Evolutionary conservation across 1,140 invertebrate species (phyloP), one percentile per base, ranked within the genome.

Genomic region (Cydia fagiglandana): DNA sequence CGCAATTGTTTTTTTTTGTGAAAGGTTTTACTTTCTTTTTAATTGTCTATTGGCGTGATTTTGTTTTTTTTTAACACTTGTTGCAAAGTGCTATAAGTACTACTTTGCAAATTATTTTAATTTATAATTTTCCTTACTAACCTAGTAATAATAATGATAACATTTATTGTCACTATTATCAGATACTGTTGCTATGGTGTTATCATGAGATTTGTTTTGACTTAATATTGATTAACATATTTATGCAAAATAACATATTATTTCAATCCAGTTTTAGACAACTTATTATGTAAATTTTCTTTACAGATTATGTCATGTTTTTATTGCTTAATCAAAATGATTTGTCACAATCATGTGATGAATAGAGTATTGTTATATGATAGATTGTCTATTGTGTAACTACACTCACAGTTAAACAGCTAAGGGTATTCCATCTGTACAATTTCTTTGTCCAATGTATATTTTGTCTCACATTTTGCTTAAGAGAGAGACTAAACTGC

Each of bases 1-100:
- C 6, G 45, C 45, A 50, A 73, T 56, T 70, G 38, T 38, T 70
- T 50, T 56, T 50, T 74, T 74, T 50, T 50, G 30, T 2, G n/a
- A 20, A 45, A 41, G 34, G 34, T 45, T 38, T 2, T 41, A 70
- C 15, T 17, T 47, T 70, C n/a, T 34, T 70, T 70, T 70, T 24
- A 24, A 61, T 61, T 61, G 56, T 24, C 56, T 61, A 61, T 61
- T 56, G 41, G 12, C 7, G 10, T 45, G 56, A 61, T 61, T 61
- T 61, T 24, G 4, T 24, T 24, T 24, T 6, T 17, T 50, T 61
- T 61, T 9, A 61, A 24, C 53, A 56, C 17, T 24, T 61, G 56
- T 61, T 7, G 56, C 9, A 61, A 24, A 61, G 56, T 61, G 9
- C 56, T 12, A 24, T 61, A 61, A 61, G 56, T 61, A 12, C 20